Evolutionary conservation across 1,140 invertebrate species (phyloP).

Genomic region (Ephestia elutella): DNA sequence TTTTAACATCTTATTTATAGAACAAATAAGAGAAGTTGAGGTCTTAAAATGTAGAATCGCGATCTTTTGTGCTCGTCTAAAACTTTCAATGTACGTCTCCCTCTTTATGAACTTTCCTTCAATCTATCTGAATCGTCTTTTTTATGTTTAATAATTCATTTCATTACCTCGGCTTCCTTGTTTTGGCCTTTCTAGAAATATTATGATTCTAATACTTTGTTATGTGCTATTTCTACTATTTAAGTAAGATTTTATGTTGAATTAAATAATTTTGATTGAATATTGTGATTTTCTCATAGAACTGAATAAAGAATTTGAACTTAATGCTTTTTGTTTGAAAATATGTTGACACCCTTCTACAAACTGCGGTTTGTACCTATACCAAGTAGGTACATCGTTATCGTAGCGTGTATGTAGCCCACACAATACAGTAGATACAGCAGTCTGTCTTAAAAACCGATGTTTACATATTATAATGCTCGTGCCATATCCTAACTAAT

Average conservation of each 20-base stretch:
- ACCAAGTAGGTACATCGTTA: too few relatives aligned
- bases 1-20: conserved; percentile 6
- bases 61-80: conserved; percentile 11
- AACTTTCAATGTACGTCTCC: conserved; percentile 11
- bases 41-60: conserved; percentile 51
- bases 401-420: too few relatives aligned
- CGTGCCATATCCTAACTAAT: too few relatives aligned
- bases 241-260: conserved; percentile 15
- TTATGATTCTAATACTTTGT: conserved; percentile 14
- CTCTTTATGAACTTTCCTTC: conserved; percentile 12
- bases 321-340: too few relatives aligned
- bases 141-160: conserved; percentile 32
- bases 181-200: conserved; percentile 17
- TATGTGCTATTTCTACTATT: conserved; percentile 14
- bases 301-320: conserved; percentile 8
- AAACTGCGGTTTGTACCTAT: too few relatives aligned
- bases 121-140: conserved; percentile 18
- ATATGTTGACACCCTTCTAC: too few relatives aligned
- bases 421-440: too few relatives aligned
- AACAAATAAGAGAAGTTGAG: conserved; percentile 47
- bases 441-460: too few relatives aligned
- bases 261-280: conserved; percentile 10
- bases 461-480: too few relatives aligned
- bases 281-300: conserved; percentile 13
- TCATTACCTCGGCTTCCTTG: conserved; percentile 62